Evolutionary conservation across 2,113 vertebrate species (phyloP), one percentile per base, ranked within the genome.

Genomic region (Calonectris borealis): DNA sequence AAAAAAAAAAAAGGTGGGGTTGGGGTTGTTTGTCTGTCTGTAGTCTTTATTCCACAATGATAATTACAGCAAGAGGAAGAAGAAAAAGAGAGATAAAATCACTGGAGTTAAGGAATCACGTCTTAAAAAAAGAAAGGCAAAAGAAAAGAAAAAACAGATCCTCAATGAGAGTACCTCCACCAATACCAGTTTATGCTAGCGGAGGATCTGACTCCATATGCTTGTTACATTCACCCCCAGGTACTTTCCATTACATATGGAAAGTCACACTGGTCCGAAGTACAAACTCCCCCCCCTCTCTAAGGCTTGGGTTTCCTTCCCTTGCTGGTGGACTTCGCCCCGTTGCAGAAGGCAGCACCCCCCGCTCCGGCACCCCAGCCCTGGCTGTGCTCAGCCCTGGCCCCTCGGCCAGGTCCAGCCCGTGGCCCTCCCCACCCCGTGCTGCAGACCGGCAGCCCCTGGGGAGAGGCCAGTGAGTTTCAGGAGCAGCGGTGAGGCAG

Each of bases 1-100:
- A 65, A 60, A 88, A 88, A 78, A 81, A 82, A 48, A 52, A 40
- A 29, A 60, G 16, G 61, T 36, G 77, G 90, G 71, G 78, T 79
- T 90, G 83, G 86, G 93, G 70, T 79, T 79, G 48, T 90, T 81
- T 60, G 40, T 94, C 69, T 89, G 87, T 85, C 80, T 94, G 78
- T 76, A 93, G 76, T 83, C 85, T 90, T 90, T 91, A 91, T 76
- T 94, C 83, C 91, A 96, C 94, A 93, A 95, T 81, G 85, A 82
- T 78, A 60, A 89, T 97, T 95, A 97, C 85, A 97, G 85, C 89
- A 76, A 90, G 57, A 83, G 52, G 62, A 73, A 1, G 61, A 71
- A 84, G 34, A 66, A 88, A 61, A 81, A 85, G 70, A 94, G 70
- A 90, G 62, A 83, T 27, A 85, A 95, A 96, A 81, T 51, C 94